These are phyloP conservation scores for Elephantulus edwardii DNA, from an alignment of 2,113 vertebrate genomes.

Conservation along the genomic window DNA sequence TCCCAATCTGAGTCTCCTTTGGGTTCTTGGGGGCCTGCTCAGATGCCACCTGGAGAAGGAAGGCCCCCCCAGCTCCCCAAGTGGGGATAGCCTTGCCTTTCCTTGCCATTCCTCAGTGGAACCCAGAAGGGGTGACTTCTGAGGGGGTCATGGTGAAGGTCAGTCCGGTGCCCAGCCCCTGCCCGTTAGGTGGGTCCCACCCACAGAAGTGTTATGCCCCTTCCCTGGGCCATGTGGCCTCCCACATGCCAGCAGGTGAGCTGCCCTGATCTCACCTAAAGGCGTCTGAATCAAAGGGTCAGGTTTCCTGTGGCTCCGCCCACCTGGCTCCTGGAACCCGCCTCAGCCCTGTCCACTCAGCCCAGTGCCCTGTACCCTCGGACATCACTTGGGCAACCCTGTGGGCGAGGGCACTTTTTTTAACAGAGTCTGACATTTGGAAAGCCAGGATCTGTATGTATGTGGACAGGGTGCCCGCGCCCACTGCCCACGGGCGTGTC, in stretches of 20 bases:
- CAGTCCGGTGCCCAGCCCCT: background rate
- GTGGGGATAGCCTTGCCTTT: background rate
- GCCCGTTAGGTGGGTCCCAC: too few species aligned
- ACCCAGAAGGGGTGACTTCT: background rate
- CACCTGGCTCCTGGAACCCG: background rate
- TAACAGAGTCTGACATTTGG: background rate
- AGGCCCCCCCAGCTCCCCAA: too few species aligned
- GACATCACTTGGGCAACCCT: background rate
- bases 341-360: too few species aligned
- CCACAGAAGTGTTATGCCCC: too few species aligned
- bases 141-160: background rate
- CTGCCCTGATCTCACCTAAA: background rate
- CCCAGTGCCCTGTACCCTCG: background rate
- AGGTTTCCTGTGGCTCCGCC: background rate
- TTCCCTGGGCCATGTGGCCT: background rate
- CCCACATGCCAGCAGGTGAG: background rate
- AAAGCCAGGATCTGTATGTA: too few species aligned
- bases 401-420: background rate
- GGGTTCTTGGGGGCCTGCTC: too few species aligned
- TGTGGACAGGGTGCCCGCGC: background rate
- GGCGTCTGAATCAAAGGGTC: constrained; percentile 54
- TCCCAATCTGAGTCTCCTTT: too few species aligned
- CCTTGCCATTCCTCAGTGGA: background rate
- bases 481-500: background rate
- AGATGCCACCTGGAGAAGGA: too few species aligned